These are phyloP conservation scores for Drosophila biarmipes DNA, from an alignment of 1,140 invertebrate genomes.

Conservation along the genomic window DNA sequence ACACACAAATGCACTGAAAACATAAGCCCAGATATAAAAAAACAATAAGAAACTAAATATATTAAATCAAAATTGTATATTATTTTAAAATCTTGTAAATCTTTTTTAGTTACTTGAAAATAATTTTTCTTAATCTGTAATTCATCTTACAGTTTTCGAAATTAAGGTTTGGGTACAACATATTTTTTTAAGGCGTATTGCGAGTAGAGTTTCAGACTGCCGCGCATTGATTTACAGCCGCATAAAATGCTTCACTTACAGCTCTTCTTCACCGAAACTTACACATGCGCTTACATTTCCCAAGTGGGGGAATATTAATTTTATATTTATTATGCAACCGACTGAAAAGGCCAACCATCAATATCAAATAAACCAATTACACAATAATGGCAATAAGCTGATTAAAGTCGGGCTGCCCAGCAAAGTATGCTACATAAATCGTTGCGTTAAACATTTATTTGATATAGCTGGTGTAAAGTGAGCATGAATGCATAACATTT, in stretches of 20 bases:
- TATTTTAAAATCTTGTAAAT: no score
- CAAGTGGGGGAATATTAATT: slow-evolving; percentile 32
- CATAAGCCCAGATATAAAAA: not conserved
- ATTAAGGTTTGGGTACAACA: no score
- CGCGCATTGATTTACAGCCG: slow-evolving; percentile 57
- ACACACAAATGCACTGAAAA: slow-evolving; percentile 2
- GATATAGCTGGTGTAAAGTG: not conserved
- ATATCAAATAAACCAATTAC: slow-evolving; percentile 32
- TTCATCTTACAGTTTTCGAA: not conserved
- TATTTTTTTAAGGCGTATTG: not conserved
- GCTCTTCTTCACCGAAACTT: slow-evolving; percentile 10
- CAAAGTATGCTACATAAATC: slow-evolving; percentile 12
- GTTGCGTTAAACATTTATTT: no score
- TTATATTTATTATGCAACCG: slow-evolving; percentile 31
- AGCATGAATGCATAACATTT: not conserved
- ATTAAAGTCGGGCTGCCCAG: slow-evolving; percentile 10
- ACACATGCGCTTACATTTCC: slow-evolving; percentile 16
- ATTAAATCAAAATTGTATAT: no score
- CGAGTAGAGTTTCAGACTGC: slow-evolving; percentile 1
- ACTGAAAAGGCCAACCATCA: slow-evolving; percentile 2
- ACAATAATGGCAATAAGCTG: slow-evolving; percentile 22
- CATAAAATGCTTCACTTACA: slow-evolving; percentile 41
- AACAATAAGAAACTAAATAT: not conserved
- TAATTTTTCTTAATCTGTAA: no score
- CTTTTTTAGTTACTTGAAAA: no score